Conservation (phyloP, 2,888 invertebrate species). For the Parnassius apollo region DNA sequence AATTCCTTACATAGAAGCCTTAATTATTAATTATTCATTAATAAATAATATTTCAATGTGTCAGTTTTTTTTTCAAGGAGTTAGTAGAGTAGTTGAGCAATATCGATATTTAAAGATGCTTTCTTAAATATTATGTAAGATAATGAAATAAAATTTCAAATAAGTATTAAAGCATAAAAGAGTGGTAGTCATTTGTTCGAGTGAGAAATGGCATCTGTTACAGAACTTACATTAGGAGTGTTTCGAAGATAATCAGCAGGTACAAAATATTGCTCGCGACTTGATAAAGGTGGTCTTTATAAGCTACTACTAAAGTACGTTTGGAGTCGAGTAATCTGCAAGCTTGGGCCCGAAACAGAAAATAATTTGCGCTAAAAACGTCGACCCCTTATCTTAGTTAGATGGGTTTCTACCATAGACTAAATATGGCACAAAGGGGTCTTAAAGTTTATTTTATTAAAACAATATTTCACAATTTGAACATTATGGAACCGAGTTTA, state of each 20-base stretch:
- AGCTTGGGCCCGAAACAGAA: constrained; percentile 75
- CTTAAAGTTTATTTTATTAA: neutral
- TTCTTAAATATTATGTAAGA: too few relatives aligned
- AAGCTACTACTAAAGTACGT: constrained; percentile 71
- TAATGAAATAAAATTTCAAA: neutral
- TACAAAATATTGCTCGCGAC: constrained; percentile 63
- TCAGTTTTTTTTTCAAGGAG: too few relatives aligned
- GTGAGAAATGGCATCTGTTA: constrained; percentile 66
- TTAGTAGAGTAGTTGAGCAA: too few relatives aligned
- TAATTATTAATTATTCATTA: too few relatives aligned
- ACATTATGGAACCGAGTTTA: too few relatives aligned
- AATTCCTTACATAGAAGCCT: too few relatives aligned
- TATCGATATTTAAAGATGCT: too few relatives aligned
- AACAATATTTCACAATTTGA: neutral
- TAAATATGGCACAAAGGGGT: constrained; percentile 35
- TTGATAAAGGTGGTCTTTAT: constrained; percentile 66
- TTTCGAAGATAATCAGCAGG: constrained; percentile 65
- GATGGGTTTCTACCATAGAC: constrained; percentile 71
- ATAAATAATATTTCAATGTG: too few relatives aligned
- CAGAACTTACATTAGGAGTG: constrained; percentile 59
- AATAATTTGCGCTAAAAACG: constrained; percentile 79
- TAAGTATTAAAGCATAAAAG: constrained; percentile 44
- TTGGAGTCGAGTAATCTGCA: constrained; percentile 72
- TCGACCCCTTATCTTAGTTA: constrained; percentile 76
- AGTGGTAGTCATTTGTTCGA: constrained; percentile 69